These are phyloP conservation scores for Petaurus breviceps DNA, from an alignment of 2,113 vertebrate species.

Conservation along the genomic window DNA sequence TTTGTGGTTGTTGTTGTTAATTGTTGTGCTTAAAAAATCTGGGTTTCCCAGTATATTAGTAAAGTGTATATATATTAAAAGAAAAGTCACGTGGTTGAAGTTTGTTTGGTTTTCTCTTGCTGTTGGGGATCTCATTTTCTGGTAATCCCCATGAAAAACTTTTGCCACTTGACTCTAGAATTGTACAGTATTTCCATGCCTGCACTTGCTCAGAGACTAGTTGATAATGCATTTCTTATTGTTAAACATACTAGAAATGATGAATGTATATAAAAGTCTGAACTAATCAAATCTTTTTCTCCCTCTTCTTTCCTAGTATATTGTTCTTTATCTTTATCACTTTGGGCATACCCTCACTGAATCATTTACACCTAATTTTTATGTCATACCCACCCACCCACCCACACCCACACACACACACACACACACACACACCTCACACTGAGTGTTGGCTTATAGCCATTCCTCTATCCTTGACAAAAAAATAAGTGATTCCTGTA, in stretches of 20 bases:
- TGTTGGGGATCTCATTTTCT: slow-evolving; percentile 41
- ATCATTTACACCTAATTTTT: not conserved
- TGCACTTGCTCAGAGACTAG: slow-evolving; percentile 80
- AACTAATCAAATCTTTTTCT: slow-evolving; percentile 56
- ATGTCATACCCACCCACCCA: not conserved
- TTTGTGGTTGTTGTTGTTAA: slow-evolving; percentile 68
- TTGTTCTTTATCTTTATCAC: slow-evolving; percentile 20
- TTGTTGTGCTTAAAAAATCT: slow-evolving; percentile 51
- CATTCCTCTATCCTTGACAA: not conserved
- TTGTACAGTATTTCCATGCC: slow-evolving; percentile 80
- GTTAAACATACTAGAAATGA: slow-evolving; percentile 80
- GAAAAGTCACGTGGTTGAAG: slow-evolving; percentile 74
- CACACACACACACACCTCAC: not conserved
- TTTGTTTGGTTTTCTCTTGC: slow-evolving; percentile 79
- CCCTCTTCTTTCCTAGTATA: not conserved
- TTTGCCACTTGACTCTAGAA: slow-evolving; percentile 75
- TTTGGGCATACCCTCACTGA: slow-evolving; percentile 21
- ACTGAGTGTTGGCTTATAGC: not conserved
- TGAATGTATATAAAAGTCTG: slow-evolving; percentile 86
- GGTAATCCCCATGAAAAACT: slow-evolving; percentile 61
- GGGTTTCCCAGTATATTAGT: slow-evolving; percentile 79
- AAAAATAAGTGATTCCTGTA: not conserved
- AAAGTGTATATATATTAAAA: slow-evolving; percentile 69
- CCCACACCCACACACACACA: not conserved
- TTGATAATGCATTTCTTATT: slow-evolving; percentile 80